Evolutionary conservation across 1,140 invertebrate species (phyloP).

Genomic region (Macrobrachium rosenbergii): DNA sequence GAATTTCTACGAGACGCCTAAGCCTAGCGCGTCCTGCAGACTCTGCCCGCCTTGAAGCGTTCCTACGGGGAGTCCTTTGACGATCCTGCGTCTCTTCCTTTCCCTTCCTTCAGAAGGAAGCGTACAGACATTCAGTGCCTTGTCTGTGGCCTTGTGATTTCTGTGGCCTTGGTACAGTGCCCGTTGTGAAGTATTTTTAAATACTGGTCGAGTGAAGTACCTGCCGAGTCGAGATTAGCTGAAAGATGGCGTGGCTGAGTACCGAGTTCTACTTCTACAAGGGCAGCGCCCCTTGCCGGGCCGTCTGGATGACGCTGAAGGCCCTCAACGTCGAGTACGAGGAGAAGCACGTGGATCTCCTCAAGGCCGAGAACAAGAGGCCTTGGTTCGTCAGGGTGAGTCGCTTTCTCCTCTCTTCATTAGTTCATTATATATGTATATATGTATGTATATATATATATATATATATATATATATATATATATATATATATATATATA

Average conservation of each 20-base stretch:
- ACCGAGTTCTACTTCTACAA: conserved; percentile 69
- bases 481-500: conserved; percentile 10
- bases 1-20: too few species aligned
- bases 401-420: not conserved
- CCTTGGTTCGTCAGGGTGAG: conserved; percentile 69
- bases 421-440: too few species aligned
- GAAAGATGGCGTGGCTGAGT: conserved; percentile 65
- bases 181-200: not conserved
- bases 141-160: too few species aligned
- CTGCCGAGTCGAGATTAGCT: not conserved
- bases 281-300: conserved; percentile 67
- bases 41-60: too few species aligned
- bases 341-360: conserved; percentile 68
- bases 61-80: too few species aligned
- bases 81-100: too few species aligned
- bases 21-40: too few species aligned
- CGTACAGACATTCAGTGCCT: too few species aligned
- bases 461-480: not conserved
- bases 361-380: conserved; percentile 68
- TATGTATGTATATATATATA: too few species aligned
- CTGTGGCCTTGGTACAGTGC: not conserved
- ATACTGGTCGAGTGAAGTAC: not conserved
- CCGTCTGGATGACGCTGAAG: conserved; percentile 68
- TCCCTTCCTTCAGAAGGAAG: too few species aligned
- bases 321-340: conserved; percentile 68